Conservation (phyloP, 2,888 invertebrate genomes). For the Autographa pulchrina region DNA sequence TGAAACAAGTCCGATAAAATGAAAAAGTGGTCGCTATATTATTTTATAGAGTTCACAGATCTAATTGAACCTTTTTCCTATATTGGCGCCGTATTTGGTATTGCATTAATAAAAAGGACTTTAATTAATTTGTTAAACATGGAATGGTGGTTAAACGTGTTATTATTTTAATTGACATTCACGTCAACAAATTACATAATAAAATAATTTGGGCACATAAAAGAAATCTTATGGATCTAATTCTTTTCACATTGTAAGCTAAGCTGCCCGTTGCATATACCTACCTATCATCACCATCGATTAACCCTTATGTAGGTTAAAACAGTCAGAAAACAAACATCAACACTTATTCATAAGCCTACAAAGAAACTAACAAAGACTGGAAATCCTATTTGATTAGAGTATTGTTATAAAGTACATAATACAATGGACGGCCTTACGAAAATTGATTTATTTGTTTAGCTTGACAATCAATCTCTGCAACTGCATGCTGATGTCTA, state of each 20-base stretch:
- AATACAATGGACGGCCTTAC: slow-evolving; percentile 15
- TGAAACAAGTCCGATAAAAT: too few species aligned
- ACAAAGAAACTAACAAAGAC: slow-evolving; percentile 25
- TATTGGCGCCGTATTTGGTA: too few species aligned
- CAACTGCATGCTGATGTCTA: not conserved
- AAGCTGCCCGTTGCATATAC: not conserved
- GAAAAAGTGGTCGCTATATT: not conserved
- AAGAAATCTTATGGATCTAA: too few species aligned
- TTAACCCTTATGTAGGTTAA: not conserved
- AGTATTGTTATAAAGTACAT: slow-evolving; percentile 29
- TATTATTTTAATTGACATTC: too few species aligned
- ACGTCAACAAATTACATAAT: too few species aligned
- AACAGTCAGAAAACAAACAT: not conserved
- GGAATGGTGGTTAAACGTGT: too few species aligned
- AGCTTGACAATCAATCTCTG: slow-evolving; percentile 5
- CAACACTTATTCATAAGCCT: slow-evolving; percentile 15
- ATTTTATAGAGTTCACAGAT: too few species aligned
- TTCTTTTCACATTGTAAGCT: too few species aligned
- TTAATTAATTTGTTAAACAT: too few species aligned
- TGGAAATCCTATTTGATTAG: slow-evolving; percentile 29
- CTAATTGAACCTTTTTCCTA: too few species aligned
- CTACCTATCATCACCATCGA: not conserved
- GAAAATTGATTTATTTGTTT: slow-evolving; percentile 33
- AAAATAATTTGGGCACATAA: too few species aligned
- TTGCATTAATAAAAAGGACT: too few species aligned